A percentile compares a stretch with the other conserved stretches of the same genome.
phyloP scores from a whole-genome alignment of 1,140 invertebrate species.

The Trichogramma pretiosum region DNA sequence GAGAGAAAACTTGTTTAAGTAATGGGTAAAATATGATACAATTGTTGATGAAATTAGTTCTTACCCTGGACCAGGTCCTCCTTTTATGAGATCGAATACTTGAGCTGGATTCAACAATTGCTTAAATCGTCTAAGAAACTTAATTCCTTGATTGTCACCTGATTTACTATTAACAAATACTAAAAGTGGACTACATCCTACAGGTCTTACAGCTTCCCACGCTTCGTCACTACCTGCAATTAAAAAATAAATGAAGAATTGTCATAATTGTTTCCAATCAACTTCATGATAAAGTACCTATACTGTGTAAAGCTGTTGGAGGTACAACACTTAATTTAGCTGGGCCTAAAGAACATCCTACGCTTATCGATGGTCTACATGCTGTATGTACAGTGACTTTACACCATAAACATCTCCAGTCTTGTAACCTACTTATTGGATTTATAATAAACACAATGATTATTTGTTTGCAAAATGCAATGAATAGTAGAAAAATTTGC shows the following conservation, averaged over 20 bases:
- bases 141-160: conserved; percentile 95
- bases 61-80: conserved; percentile 80
- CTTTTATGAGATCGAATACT: conserved; percentile 91
- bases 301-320: conserved; percentile 82
- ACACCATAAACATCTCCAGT: conserved; percentile 95
- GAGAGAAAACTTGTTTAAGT: neutral
- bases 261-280: neutral
- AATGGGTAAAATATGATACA: conserved; percentile 3
- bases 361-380: conserved; percentile 67
- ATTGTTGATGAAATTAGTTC: no score
- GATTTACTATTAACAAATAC: conserved; percentile 97
- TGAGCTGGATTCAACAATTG: conserved; percentile 94
- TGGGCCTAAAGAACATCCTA: conserved; percentile 74
- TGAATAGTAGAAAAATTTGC: neutral
- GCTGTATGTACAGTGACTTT: conserved; percentile 82
- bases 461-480: neutral
- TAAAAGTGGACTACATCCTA: conserved; percentile 75
- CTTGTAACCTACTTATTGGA: conserved; percentile 65
- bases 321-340: conserved; percentile 86
- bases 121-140: conserved; percentile 90
- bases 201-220: conserved; percentile 78
- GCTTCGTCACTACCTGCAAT: conserved; percentile 64
- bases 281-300: conserved; percentile 50
- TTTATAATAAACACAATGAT: no score
- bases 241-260: conserved; percentile 1